Conservation (phyloP, 2,113 vertebrate species). For the Taxidea taxus region DNA sequence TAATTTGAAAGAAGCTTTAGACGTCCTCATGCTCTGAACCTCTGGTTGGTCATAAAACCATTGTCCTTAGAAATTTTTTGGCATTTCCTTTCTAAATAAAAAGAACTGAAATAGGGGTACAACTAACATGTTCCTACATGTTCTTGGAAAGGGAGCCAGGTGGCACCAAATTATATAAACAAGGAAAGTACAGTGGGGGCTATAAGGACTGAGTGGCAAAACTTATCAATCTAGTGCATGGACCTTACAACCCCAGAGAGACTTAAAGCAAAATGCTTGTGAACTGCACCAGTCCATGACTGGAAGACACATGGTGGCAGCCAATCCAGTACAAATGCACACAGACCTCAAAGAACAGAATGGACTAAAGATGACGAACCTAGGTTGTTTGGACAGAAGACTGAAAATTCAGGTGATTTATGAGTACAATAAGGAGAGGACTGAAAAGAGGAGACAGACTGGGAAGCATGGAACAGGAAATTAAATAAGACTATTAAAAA, state of each 20-base stretch:
- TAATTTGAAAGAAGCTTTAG: constrained; percentile 27
- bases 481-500: neutral
- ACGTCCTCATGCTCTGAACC: neutral
- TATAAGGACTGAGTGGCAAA: neutral
- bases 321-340: neutral
- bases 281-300: neutral
- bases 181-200: neutral
- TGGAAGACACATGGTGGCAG: no score
- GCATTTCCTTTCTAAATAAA: neutral
- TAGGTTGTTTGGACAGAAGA: neutral
- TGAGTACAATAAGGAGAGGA: neutral
- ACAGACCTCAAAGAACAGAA: neutral
- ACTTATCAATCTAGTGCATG: neutral
- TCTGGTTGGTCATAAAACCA: neutral
- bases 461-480: neutral
- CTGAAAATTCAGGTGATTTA: neutral
- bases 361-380: neutral
- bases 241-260: neutral
- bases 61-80: neutral
- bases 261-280: neutral
- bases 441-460: neutral
- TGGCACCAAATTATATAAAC: neutral
- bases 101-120: neutral
- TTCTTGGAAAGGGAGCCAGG: neutral
- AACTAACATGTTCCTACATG: neutral